A percentile compares a stretch with the other conserved stretches of the same genome.
These are phyloP conservation scores for Coptodon rendalli DNA, from an alignment of 2,113 vertebrate genomes.

Conservation along the genomic window DNA sequence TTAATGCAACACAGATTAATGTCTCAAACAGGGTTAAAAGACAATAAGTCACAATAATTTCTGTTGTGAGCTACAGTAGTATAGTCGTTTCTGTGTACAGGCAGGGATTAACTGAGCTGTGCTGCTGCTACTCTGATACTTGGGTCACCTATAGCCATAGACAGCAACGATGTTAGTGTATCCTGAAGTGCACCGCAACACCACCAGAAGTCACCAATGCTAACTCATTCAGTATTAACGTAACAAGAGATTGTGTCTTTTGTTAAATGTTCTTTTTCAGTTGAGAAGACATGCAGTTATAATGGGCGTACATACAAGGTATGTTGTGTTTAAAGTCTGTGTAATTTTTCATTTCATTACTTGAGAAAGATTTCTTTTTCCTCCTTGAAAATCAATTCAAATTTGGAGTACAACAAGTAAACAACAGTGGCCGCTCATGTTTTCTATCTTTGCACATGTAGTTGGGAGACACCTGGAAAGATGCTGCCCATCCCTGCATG, in stretches of 20 bases:
- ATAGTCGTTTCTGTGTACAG: background rate
- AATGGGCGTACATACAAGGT: slow-evolving; percentile 46
- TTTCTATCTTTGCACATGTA: background rate
- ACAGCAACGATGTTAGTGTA: background rate
- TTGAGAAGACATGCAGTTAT: slow-evolving; percentile 59
- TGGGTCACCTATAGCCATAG: background rate
- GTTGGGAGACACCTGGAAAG: slow-evolving; percentile 60
- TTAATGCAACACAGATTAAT: background rate
- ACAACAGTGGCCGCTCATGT: background rate
- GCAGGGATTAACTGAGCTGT: background rate
- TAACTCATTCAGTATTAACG: background rate
- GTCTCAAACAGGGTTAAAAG: background rate
- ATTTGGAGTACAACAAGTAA: background rate
- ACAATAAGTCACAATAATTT: background rate
- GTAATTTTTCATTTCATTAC: background rate
- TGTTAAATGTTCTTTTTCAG: slow-evolving; percentile 25
- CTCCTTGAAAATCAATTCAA: background rate
- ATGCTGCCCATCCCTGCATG: slow-evolving; percentile 31
- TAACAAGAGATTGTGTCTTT: background rate
- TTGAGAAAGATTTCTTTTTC: background rate
- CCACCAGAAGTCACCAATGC: background rate
- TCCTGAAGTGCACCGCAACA: background rate
- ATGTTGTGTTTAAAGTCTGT: background rate
- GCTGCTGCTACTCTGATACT: background rate
- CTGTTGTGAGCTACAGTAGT: background rate